These are phyloP conservation scores for Nothocercus julius DNA, from an alignment of 2,113 vertebrate species.

Conservation along the genomic window DNA sequence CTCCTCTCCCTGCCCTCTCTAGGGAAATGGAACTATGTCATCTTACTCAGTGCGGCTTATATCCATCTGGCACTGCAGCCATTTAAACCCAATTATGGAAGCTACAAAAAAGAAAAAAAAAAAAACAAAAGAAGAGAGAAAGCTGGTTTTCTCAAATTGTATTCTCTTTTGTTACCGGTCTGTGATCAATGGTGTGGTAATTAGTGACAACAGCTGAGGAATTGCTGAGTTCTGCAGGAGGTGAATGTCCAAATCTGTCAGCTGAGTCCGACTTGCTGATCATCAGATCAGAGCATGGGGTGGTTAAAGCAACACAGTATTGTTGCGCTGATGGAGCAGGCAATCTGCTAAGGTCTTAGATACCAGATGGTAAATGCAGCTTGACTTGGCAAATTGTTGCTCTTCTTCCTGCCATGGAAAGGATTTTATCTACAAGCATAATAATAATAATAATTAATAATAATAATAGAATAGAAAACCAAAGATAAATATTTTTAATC, in stretches of 20 bases:
- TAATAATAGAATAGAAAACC: conserved; percentile 49
- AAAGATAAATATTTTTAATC: conserved; percentile 54
- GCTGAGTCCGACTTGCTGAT: conserved; percentile 38
- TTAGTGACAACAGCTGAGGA: conserved; percentile 40
- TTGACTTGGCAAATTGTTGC: conserved; percentile 69
- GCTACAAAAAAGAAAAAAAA: neutral
- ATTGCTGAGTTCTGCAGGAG: conserved; percentile 33
- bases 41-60: neutral
- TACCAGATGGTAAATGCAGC: conserved; percentile 68
- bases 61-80: neutral
- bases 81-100: neutral
- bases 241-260: conserved; percentile 35
- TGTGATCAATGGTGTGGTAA: conserved; percentile 29
- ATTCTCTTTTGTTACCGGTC: conserved; percentile 10
- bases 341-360: conserved; percentile 50
- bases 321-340: conserved; percentile 31
- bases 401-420: conserved; percentile 63
- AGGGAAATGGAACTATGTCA: neutral
- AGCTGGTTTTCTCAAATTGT: conserved; percentile 17
- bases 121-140: conserved; percentile 5
- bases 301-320: conserved; percentile 42
- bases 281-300: conserved; percentile 23
- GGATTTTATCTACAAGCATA: conserved; percentile 45
- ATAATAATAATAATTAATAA: conserved; percentile 54
- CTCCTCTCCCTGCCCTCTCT: neutral